Conservation (phyloP, 2,888 invertebrate species). For the Hirtodrosophila trivittata region DNA sequence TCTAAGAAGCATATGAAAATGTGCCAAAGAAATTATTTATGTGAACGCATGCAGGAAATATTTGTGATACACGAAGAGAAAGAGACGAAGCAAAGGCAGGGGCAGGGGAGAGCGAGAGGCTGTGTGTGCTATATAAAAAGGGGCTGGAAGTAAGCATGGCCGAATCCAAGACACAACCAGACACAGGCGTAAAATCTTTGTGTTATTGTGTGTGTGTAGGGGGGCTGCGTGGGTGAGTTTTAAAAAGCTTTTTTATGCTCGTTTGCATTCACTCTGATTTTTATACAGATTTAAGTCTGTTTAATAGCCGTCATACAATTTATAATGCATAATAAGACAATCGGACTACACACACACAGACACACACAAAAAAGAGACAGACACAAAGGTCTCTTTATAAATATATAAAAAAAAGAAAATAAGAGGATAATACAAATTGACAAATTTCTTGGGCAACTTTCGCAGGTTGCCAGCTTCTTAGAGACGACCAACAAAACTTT, state of each 20-base stretch:
- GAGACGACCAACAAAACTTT: slow-evolving; percentile 37
- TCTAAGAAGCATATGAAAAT: slow-evolving; percentile 58
- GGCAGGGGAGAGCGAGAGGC: neutral
- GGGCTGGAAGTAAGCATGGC: too few species aligned
- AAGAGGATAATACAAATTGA: slow-evolving; percentile 69
- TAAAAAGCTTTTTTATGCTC: slow-evolving; percentile 73
- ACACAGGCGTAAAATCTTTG: slow-evolving; percentile 9
- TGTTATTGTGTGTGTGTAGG: too few species aligned
- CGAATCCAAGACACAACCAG: slow-evolving; percentile 1
- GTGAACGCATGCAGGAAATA: slow-evolving; percentile 60
- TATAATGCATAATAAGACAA: slow-evolving; percentile 67
- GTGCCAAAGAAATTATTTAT: slow-evolving; percentile 55
- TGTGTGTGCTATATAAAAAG: neutral
- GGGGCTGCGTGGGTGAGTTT: slow-evolving; percentile 48
- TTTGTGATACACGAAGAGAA: slow-evolving; percentile 25
- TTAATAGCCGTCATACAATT: slow-evolving; percentile 67
- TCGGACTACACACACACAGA: slow-evolving; percentile 31
- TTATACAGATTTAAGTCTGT: slow-evolving; percentile 69
- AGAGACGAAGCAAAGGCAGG: too few species aligned
- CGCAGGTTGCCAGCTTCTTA: slow-evolving; percentile 55
- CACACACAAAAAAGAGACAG: slow-evolving; percentile 3
- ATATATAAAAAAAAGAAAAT: slow-evolving; percentile 22
- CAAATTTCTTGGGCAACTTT: slow-evolving; percentile 40
- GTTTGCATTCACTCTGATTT: slow-evolving; percentile 70
- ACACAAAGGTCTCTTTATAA: slow-evolving; percentile 1